Percentiles rank a stretch among this genome's conserved stretches.
These are phyloP conservation scores for Leucozona laternaria DNA, from an alignment of 2,888 invertebrate genomes.

Conservation along the genomic window DNA sequence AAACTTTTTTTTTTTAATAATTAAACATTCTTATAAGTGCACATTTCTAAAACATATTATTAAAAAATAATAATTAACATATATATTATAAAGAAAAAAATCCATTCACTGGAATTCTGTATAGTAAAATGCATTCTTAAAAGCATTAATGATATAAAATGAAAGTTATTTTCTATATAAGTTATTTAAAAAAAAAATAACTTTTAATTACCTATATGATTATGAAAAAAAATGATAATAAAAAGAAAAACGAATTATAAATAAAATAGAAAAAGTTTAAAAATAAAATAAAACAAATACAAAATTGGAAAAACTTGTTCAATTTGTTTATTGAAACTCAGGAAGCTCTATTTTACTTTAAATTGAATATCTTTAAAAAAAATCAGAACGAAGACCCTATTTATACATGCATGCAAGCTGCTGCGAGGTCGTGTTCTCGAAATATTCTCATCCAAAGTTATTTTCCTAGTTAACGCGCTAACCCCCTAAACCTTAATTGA, in stretches of 20 bases:
- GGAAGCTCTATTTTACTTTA: too few species aligned
- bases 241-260: conserved; percentile 47
- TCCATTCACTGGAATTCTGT: conserved; percentile 49
- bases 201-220: conserved; percentile 48
- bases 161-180: conserved; percentile 67
- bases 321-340: neutral
- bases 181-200: conserved; percentile 67
- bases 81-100: conserved; percentile 16
- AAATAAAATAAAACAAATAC: conserved; percentile 14
- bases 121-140: conserved; percentile 55
- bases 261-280: conserved; percentile 30
- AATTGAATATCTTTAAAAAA: too few species aligned
- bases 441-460: too few species aligned
- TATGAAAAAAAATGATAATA: conserved; percentile 31
- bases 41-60: conserved; percentile 56
- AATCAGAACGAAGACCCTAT: too few species aligned
- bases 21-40: conserved; percentile 51
- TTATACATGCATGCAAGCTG: too few species aligned
- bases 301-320: neutral
- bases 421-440: too few species aligned
- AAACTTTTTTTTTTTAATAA: conserved; percentile 1
- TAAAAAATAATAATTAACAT: conserved; percentile 1
- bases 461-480: too few species aligned
- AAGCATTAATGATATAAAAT: conserved; percentile 37
- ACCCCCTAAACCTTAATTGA: too few species aligned